Evolutionary conservation across 2,113 vertebrate genomes (phyloP), one percentile per base, ranked within the genome.

Genomic region (Bostrychus sinensis): DNA sequence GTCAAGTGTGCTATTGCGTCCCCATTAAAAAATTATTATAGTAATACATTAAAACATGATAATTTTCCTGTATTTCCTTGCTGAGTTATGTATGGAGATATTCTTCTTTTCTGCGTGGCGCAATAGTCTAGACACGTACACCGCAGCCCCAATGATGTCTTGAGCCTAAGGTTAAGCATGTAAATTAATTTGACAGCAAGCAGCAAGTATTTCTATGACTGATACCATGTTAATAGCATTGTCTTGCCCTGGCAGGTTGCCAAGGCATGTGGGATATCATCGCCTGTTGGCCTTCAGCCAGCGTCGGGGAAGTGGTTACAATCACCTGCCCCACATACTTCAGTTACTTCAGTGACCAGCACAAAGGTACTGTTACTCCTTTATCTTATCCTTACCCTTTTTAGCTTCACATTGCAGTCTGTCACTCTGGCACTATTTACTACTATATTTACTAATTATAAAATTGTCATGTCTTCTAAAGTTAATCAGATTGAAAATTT

Each of bases 251-350:
- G 59, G 13, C 83, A 96, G 96, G 94, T 43, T 98, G 96, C 67
- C 79, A 89, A 63, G 93, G 86, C 65, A 94, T 94, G 66, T 98
- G 96, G 95, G 95, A 97, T 65, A 95, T 92, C 64, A 87, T 98
- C 37, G 95, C 93, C 0, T 98, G 96, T 76, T 98, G 96, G 96
- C 95, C 96, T 0, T 87, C 94, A 14, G 93, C 94, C 1, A 89
- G 67, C 6, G 77, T 91, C 1, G 95, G 95, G 53, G 94, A 96
- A 58, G 84, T 92, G 12, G 94, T 95, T 5, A 89, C 94, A 1
- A 84, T 93, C 62, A 90, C 88, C 0, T 98, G 96, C 41, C 95
- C 96, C 0, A 72, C 66, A 58, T 94, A 94, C 75, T 94, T 96
- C 78, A 92, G 81, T 0, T 86, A 93, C 82, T 93, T 97, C 89